Evolutionary conservation across 2,113 vertebrate species (phyloP).

Genomic region (Xiphias gladius): DNA sequence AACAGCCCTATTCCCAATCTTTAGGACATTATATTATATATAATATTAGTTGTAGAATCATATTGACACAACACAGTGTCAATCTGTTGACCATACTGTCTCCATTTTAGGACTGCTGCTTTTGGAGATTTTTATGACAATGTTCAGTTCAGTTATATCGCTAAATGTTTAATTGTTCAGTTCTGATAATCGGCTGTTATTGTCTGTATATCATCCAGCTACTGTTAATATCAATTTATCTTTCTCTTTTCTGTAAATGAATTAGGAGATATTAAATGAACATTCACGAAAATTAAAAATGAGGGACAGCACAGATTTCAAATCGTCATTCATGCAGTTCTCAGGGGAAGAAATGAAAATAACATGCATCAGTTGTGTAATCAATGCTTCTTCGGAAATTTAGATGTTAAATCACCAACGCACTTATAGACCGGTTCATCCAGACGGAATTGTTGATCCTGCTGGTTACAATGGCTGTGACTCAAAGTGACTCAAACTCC

Average conservation of each 20-base stretch:
- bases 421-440: constrained; percentile 38
- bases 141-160: not conserved
- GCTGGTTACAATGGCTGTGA: not conserved
- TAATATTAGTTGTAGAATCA: not conserved
- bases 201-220: not conserved
- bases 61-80: not conserved
- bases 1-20: not conserved
- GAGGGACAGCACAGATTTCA: not conserved
- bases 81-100: too few species aligned
- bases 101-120: not conserved
- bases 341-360: not conserved
- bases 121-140: too few species aligned
- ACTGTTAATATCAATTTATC: not conserved
- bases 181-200: not conserved
- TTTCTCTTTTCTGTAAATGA: not conserved
- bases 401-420: not conserved
- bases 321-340: not conserved
- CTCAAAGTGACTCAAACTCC: not conserved
- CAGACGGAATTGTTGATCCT: not conserved
- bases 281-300: not conserved
- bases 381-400: not conserved
- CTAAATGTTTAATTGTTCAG: not conserved
- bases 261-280: not conserved
- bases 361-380: not conserved
- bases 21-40: not conserved